Base-by-base conservation (phyloP, 1,140 invertebrate species). In the Drosophila murphyi region DNA sequence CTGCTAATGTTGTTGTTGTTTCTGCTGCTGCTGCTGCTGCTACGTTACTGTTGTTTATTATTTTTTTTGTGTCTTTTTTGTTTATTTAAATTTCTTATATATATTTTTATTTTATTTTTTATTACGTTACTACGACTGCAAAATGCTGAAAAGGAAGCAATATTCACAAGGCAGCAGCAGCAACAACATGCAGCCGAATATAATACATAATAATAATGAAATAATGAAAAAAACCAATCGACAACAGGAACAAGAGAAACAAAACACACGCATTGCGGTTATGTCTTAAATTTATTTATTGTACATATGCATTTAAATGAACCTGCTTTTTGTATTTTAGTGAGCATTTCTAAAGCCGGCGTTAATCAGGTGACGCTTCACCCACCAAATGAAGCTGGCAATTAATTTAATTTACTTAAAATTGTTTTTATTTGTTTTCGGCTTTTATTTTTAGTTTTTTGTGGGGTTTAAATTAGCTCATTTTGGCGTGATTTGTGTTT, bases 81-180 rank as follows among this genome's bases (percentile, higher is more conserved):
- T 73, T 63, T 59, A 57, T 71, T 63, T 72, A 47, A 81, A 61
- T 64, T 75, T 60, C 10, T 3, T n/a, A 43, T n/a, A 43, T 43
- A 43, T 72, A 45, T 78, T 12, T 12, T 12, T 12, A 62, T 72
- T 61, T 76, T 80, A 1, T 74, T 75, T 78, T 72, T 77, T 82
- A 82, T 89, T 88, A 83, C 85, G 85, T 78, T 83, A 76, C 74
- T 74, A 31, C 41, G 74, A 57, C 59, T 73, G 65, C 72, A 54
- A 68, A 71, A 72, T 62, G 37, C 54, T 45, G 65, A 89, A 85
- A 76, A 89, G 85, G 85, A 89, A 89, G 86, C 86, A 69, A 83
- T 68, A 78, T 83, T 70, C 70, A 69, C 55, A 77, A 72, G 65
- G 63, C 76, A 87, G 28, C 43, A 65, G 32, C 56, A 64, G 55